phyloP scores from a whole-genome alignment of 2,888 invertebrate genomes.

The Anthophora plumipes region DNA sequence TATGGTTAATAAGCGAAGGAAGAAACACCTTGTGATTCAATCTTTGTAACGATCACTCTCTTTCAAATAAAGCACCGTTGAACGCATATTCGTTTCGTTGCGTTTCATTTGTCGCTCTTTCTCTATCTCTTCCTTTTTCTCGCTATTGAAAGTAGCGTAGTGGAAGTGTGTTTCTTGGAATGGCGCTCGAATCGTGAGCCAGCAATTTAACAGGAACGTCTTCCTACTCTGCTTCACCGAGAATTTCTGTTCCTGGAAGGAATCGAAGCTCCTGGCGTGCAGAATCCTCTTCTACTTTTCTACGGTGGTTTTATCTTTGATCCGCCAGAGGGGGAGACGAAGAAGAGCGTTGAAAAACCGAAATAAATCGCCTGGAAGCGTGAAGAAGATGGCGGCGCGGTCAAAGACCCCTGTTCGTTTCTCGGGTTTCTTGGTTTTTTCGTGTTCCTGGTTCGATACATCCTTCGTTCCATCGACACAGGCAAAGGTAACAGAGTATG shows the following conservation, averaged over 20 bases:
- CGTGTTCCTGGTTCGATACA: slow-evolving; percentile 35
- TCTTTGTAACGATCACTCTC: no score
- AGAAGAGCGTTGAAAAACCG: slow-evolving; percentile 39
- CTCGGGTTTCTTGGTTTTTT: slow-evolving; percentile 5
- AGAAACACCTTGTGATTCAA: no score
- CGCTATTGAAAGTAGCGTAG: not conserved
- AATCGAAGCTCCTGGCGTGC: slow-evolving; percentile 29
- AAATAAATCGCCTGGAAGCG: slow-evolving; percentile 59
- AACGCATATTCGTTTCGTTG: no score
- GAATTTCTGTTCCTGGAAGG: slow-evolving; percentile 20
- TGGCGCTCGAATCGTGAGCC: not conserved
- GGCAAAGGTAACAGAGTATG: no score
- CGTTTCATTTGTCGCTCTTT: no score
- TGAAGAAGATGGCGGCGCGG: slow-evolving; percentile 48
- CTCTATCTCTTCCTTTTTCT: no score
- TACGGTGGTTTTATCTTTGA: slow-evolving; percentile 1
- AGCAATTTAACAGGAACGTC: not conserved
- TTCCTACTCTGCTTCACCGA: not conserved
- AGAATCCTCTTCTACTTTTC: slow-evolving; percentile 21
- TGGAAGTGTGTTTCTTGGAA: not conserved
- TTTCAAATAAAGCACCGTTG: no score
- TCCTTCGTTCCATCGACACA: slow-evolving; percentile 27
- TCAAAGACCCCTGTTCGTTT: slow-evolving; percentile 49
- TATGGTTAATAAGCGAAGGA: no score
- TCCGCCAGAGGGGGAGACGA: slow-evolving; percentile 28